Conservation (phyloP, 2,888 invertebrate genomes). For the Leptinotarsa haldemani region DNA sequence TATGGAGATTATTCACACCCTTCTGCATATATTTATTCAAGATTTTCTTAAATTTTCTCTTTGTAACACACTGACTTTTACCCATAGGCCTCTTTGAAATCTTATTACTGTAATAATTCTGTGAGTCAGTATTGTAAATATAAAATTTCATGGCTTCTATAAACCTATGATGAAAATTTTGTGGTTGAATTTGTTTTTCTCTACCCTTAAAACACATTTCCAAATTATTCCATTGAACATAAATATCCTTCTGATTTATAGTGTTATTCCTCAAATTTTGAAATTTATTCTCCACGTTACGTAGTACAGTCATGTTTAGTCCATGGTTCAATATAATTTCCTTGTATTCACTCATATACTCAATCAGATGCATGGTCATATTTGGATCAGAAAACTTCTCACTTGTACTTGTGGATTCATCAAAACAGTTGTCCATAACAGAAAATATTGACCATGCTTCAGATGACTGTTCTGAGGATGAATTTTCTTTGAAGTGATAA, state of each 20-base stretch:
- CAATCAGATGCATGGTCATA: constrained; percentile 25
- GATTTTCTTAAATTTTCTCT: neutral
- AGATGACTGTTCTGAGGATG: constrained; percentile 30
- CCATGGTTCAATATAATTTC: constrained; percentile 30
- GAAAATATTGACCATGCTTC: constrained; percentile 40
- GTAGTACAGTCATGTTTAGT: constrained; percentile 29
- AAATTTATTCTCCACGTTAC: constrained; percentile 30
- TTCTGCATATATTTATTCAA: no score
- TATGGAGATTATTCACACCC: no score
- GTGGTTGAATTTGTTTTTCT: constrained; percentile 24
- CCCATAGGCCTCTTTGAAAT: neutral
- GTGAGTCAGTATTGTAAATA: neutral
- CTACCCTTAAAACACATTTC: constrained; percentile 35
- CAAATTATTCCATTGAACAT: constrained; percentile 33
- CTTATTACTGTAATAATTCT: neutral
- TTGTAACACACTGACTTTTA: neutral
- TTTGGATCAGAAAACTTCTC: constrained; percentile 31
- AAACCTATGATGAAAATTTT: constrained; percentile 21
- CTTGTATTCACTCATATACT: constrained; percentile 34
- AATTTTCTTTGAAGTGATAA: constrained; percentile 35
- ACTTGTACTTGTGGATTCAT: constrained; percentile 24
- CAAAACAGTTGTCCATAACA: constrained; percentile 42
- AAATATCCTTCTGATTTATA: constrained; percentile 41
- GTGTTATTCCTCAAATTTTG: constrained; percentile 33
- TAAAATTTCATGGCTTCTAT: constrained; percentile 32